phyloP scores from a whole-genome alignment of 2,797 vertebrate species.

The Ciconia nigra region DNA sequence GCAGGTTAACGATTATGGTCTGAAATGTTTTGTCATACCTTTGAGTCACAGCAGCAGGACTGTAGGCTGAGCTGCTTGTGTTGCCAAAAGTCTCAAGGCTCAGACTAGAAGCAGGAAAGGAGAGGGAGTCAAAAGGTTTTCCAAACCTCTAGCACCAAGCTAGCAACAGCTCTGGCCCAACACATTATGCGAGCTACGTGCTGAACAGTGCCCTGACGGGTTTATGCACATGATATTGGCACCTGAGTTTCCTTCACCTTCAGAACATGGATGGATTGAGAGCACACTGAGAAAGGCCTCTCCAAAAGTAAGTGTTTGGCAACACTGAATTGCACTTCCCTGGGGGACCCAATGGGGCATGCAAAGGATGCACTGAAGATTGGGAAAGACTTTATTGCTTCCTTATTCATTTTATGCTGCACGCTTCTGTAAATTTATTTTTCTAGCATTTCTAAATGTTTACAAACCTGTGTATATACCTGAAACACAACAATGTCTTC shows the following conservation, averaged over 20 bases:
- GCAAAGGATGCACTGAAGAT: neutral
- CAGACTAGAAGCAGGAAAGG: neutral
- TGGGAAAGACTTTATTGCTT: neutral
- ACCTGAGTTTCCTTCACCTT: neutral
- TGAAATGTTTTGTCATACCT: neutral
- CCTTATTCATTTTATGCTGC: neutral
- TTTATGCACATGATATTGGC: neutral
- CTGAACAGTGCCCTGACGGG: neutral
- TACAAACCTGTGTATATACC: neutral
- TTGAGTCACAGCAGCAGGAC: neutral
- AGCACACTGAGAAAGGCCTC: neutral
- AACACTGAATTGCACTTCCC: neutral
- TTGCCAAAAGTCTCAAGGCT: neutral
- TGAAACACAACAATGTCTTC: neutral
- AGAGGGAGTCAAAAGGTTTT: neutral
- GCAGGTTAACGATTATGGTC: neutral
- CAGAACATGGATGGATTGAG: neutral
- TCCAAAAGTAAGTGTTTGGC: neutral
- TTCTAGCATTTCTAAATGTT: neutral
- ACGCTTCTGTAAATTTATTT: neutral
- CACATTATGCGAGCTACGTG: accelerated
- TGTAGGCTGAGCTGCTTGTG: neutral
- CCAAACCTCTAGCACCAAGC: neutral
- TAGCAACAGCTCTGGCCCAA: neutral
- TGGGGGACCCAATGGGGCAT: neutral